Evolutionary conservation across 2,797 vertebrate genomes (phyloP).

Genomic region (Gouania willdenowi): DNA sequence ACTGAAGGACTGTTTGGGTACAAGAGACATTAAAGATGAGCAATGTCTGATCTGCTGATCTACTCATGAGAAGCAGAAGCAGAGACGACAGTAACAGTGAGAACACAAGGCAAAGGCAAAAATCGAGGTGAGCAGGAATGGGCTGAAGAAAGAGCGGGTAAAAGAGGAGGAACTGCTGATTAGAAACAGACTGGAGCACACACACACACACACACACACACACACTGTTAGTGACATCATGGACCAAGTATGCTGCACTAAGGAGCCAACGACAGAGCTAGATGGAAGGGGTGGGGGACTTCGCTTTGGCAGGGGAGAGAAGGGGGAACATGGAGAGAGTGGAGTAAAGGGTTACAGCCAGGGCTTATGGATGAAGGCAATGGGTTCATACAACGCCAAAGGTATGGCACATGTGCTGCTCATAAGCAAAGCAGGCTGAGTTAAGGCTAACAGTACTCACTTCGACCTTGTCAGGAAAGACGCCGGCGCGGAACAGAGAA

Average conservation of each 20-base stretch:
- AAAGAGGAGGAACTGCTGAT: conserved; percentile 70
- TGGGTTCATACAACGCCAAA: conserved; percentile 3
- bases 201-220: conserved; percentile 45
- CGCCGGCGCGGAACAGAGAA: conserved; percentile 87
- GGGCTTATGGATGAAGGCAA: conserved; percentile 26
- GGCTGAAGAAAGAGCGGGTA: conserved; percentile 47
- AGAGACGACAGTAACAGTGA: conserved; percentile 29
- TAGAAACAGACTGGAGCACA: conserved; percentile 78
- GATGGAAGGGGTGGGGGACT: conserved; percentile 68
- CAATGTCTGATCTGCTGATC: too few species aligned
- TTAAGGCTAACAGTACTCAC: conserved; percentile 75
- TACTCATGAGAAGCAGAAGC: conserved; percentile 25
- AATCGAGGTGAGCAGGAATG: conserved; percentile 36
- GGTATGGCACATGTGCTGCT: conserved; percentile 40
- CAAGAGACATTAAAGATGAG: too few species aligned
- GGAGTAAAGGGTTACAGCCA: conserved; percentile 26
- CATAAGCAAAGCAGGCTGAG: conserved; percentile 27
- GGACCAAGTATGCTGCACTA: conserved; percentile 69
- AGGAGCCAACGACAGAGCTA: conserved; percentile 72
- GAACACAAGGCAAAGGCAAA: conserved; percentile 42
- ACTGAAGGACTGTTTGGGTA: too few species aligned
- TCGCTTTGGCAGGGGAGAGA: conserved; percentile 35
- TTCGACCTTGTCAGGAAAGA: conserved; percentile 84
- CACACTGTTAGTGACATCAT: conserved; percentile 75
- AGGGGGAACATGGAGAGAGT: conserved; percentile 37